phyloP scores from a whole-genome alignment of 2,113 vertebrate species.

The Urocitellus parryii region DNA sequence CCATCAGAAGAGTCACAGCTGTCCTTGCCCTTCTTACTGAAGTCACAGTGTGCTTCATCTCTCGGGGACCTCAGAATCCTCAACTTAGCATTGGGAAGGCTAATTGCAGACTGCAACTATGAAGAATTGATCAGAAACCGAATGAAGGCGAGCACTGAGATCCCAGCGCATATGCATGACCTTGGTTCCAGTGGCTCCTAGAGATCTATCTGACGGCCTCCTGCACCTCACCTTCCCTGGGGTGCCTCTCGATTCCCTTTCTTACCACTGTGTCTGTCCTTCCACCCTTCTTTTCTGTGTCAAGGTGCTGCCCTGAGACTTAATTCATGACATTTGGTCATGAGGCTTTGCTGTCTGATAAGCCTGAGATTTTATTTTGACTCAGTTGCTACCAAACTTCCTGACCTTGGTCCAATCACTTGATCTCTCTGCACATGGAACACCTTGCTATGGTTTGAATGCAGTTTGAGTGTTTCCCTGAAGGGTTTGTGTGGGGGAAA shows the following conservation, averaged over 20 bases:
- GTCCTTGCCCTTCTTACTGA: background rate
- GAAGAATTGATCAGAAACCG: background rate
- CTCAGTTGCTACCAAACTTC: background rate
- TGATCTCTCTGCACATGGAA: background rate
- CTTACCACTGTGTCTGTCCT: too few relatives aligned
- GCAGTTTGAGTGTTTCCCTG: background rate
- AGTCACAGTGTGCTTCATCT: background rate
- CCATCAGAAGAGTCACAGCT: rapidly evolving
- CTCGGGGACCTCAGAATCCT: background rate
- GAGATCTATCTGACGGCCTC: background rate
- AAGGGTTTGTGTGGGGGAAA: background rate
- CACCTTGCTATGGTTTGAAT: background rate
- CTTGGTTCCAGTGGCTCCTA: background rate
- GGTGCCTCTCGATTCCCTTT: background rate
- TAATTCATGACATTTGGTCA: background rate
- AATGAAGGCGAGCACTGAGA: background rate
- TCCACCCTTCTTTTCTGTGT: background rate
- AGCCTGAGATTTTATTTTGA: background rate
- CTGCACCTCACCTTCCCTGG: background rate
- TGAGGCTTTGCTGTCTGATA: background rate
- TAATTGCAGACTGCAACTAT: background rate
- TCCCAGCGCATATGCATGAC: rapidly evolving
- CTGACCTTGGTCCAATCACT: background rate
- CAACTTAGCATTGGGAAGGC: background rate
- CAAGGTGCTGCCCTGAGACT: background rate